A percentile compares a stretch with the other conserved stretches of the same genome.
These are phyloP conservation scores for Sclerodermus sp. DNA, from an alignment of 2,888 invertebrate genomes.

Conservation along the genomic window DNA sequence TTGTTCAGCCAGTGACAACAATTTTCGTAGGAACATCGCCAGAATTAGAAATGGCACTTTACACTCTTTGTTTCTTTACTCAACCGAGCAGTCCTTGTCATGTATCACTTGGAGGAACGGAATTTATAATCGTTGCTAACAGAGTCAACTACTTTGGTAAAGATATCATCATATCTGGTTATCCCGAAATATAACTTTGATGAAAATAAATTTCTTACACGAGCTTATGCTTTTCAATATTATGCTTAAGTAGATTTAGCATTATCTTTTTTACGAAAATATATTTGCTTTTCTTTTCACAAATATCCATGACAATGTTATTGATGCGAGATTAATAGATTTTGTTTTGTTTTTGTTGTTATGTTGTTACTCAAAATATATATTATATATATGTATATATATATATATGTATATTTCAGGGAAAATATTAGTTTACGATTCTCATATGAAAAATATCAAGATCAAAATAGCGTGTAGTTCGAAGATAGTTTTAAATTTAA, in stretches of 20 bases:
- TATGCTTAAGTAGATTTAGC: no score
- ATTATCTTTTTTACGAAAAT: neutral
- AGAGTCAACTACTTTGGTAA: slow-evolving; percentile 77
- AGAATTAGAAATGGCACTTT: slow-evolving; percentile 87
- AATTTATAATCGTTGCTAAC: slow-evolving; percentile 73
- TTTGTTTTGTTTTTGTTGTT: no score
- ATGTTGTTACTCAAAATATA: no score
- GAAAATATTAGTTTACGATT: no score
- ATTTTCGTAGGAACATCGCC: slow-evolving; percentile 87
- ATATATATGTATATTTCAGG: no score
- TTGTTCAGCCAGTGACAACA: slow-evolving; percentile 75
- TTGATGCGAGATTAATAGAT: no score
- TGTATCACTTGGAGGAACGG: slow-evolving; percentile 70
- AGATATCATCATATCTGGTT: slow-evolving; percentile 79
- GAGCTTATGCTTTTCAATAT: slow-evolving; percentile 7
- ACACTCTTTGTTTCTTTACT: slow-evolving; percentile 82
- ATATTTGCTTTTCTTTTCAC: neutral
- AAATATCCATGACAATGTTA: no score
- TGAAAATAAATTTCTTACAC: neutral
- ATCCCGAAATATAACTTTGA: slow-evolving; percentile 69
- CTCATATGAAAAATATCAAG: no score
- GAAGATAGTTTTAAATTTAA: neutral
- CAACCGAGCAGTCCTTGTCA: slow-evolving; percentile 77
- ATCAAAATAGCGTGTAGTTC: neutral
- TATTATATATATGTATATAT: no score